Evolutionary conservation across 2,113 vertebrate genomes (phyloP).

Genomic region (Scartelaos histophorus): DNA sequence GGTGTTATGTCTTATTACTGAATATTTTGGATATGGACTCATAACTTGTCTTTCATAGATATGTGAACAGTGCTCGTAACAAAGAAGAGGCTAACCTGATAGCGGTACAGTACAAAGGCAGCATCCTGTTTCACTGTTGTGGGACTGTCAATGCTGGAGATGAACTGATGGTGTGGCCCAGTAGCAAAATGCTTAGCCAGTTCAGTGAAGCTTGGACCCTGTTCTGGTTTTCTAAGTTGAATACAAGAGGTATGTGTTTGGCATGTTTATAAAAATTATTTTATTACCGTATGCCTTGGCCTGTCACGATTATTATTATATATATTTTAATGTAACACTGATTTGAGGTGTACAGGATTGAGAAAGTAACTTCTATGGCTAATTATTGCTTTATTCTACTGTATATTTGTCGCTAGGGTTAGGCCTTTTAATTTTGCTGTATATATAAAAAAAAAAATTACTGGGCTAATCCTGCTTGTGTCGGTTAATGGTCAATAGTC

Average conservation of each 20-base stretch:
- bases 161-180: slow-evolving; percentile 77
- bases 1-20: background rate
- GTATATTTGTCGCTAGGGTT: too few relatives aligned
- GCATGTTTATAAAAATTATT: background rate
- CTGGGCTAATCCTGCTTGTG: too few relatives aligned
- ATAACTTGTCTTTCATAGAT: slow-evolving; percentile 48
- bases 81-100: slow-evolving; percentile 73
- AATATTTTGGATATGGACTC: background rate
- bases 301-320: too few relatives aligned
- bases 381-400: too few relatives aligned
- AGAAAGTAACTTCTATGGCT: too few relatives aligned
- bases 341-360: too few relatives aligned
- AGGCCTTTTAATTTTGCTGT: too few relatives aligned
- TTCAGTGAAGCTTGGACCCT: slow-evolving; percentile 69
- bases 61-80: slow-evolving; percentile 69
- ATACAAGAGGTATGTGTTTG: slow-evolving; percentile 51
- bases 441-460: too few relatives aligned
- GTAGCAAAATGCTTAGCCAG: slow-evolving; percentile 55
- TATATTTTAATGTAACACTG: too few relatives aligned
- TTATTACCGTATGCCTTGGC: too few relatives aligned
- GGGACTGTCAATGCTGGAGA: slow-evolving; percentile 67
- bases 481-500: too few relatives aligned
- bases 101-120: slow-evolving; percentile 73
- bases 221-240: slow-evolving; percentile 68
- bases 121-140: slow-evolving; percentile 75